phyloP scores from a whole-genome alignment of 1,140 invertebrate genomes.

The Lamellibrachia luymesi region DNA sequence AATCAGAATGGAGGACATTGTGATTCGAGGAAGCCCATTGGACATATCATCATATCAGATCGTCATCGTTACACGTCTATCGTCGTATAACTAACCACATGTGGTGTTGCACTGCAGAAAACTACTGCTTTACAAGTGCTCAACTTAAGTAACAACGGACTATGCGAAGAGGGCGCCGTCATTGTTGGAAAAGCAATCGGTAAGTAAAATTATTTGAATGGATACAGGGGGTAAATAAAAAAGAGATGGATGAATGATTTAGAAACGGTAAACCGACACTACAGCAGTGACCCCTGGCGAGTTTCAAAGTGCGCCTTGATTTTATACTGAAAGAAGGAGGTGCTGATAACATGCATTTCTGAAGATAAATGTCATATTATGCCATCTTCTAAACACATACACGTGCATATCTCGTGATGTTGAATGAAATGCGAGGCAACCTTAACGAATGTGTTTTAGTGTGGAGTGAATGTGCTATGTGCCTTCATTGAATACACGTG shows the following conservation, averaged over 20 bases:
- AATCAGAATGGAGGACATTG: too few species aligned
- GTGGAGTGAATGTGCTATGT: too few species aligned
- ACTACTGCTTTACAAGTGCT: not conserved
- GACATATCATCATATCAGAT: too few species aligned
- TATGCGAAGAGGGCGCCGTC: conserved; percentile 11
- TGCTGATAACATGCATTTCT: not conserved
- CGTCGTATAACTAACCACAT: not conserved
- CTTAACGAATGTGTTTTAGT: too few species aligned
- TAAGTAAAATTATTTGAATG: conserved; percentile 13
- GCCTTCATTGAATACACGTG: too few species aligned
- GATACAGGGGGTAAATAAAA: too few species aligned
- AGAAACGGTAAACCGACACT: not conserved
- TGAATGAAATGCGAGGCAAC: too few species aligned
- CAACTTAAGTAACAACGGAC: conserved; percentile 25
- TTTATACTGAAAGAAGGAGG: not conserved
- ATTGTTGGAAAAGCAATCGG: conserved; percentile 20
- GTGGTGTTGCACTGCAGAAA: not conserved
- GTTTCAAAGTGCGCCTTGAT: not conserved
- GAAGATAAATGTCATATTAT: not conserved
- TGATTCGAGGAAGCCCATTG: too few species aligned
- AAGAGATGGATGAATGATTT: not conserved
- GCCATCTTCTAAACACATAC: too few species aligned
- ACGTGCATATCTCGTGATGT: too few species aligned
- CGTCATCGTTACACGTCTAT: too few species aligned
- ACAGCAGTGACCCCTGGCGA: not conserved